Base-by-base conservation (phyloP, 2,888 invertebrate species). In the Ptilodon capucinus region DNA sequence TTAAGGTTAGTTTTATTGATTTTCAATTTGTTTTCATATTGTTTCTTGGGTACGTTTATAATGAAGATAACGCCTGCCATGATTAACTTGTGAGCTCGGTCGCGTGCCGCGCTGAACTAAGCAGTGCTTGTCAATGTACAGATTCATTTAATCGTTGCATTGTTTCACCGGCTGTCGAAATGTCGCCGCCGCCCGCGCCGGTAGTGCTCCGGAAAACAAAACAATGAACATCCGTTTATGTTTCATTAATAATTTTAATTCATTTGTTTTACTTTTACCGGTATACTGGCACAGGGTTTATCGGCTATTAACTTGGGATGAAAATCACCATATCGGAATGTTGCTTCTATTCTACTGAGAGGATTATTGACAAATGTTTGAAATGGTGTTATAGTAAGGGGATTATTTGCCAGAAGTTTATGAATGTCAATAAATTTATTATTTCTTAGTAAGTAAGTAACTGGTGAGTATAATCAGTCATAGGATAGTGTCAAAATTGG, bases 1-100 rank as follows among this genome's bases (percentile, higher is more conserved):
- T 60, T 48, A 13, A 68, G 55, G 57, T 66, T 71, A 30, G 64
- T 42, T 4, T 55, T 59, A 18, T 53, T 68, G 16, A 66, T 65
- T 51, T 66, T 70, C 47, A 80, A 55, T 49, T 74, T 74, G 35
- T 76, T 70, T 73, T 93, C 93, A 58, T 92, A 78, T 45, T 81
- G 84, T 47, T 87, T 91, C 18, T 88, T 89, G 4, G 93, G 93
- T 16, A 93, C 87, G 55, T 88, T 92, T 11, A 93, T 87, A 25
- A 93, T 84, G 57, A 93, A 92, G 34, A 93, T 72, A n/a, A 92
- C 92, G 25, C 93, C 92, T 8, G 92, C 81, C 92, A 93, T 92
- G 43, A 42, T 14, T 21, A 54, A 46, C 34, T 48, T 43, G 45
- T 51, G 55, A 54, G 56, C 51, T 38, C 48, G 48, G 40, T 49